Evolutionary conservation across 2,888 invertebrate genomes (phyloP).

Genomic region (Tuta absoluta): DNA sequence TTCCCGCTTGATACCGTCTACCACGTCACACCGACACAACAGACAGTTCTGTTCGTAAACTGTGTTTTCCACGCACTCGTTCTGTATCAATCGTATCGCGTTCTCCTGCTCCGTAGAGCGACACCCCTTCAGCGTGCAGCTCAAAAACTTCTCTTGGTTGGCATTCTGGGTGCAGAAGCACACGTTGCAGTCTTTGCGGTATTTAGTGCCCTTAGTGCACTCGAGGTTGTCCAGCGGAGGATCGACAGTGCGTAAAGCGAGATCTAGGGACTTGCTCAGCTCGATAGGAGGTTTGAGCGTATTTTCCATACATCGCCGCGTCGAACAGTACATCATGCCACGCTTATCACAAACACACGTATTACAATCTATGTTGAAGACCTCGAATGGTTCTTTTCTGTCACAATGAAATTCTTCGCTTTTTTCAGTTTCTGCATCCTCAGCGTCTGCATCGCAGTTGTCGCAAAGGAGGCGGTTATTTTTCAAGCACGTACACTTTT

Average conservation of each 20-base stretch:
- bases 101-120: neutral
- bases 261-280: constrained; percentile 7
- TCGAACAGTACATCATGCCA: constrained; percentile 66
- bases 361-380: constrained; percentile 76
- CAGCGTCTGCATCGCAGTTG: constrained; percentile 51
- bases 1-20: constrained; percentile 43
- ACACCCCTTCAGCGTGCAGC: constrained; percentile 66
- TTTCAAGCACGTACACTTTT: constrained; percentile 73
- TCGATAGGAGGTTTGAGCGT: neutral
- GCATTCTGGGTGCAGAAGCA: constrained; percentile 54
- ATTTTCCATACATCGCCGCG: constrained; percentile 53
- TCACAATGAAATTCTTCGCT: constrained; percentile 42
- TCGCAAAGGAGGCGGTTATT: constrained; percentile 71
- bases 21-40: constrained; percentile 52
- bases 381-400: constrained; percentile 46
- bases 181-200: constrained; percentile 57
- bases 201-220: constrained; percentile 55
- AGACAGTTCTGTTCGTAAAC: constrained; percentile 53
- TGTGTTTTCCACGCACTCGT: constrained; percentile 52
- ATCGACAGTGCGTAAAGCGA: constrained; percentile 25
- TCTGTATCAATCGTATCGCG: constrained; percentile 18
- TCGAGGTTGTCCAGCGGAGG: constrained; percentile 43
- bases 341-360: constrained; percentile 73
- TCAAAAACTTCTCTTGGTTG: constrained; percentile 53
- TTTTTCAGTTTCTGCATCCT: neutral